phyloP scores from a whole-genome alignment of 2,113 vertebrate genomes.

The Mormoops blainvillei region DNA sequence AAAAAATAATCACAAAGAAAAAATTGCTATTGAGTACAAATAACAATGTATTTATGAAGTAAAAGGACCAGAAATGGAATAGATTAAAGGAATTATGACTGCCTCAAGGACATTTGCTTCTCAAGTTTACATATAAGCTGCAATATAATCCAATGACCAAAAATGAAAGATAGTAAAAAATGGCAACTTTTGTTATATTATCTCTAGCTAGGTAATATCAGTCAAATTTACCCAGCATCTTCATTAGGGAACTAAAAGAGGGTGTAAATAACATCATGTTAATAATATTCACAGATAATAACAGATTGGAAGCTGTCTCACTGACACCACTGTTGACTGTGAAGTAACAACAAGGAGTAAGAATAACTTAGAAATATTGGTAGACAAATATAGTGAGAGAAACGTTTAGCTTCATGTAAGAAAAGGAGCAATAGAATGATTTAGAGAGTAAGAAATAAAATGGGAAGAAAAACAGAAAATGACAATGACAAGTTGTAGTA shows the following conservation, averaged over 20 bases:
- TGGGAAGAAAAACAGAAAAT: not conserved
- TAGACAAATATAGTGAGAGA: not conserved
- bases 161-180: not conserved
- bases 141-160: not conserved
- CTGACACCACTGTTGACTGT: not conserved
- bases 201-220: not conserved
- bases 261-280: not conserved
- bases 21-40: not conserved
- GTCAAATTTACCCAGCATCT: not conserved
- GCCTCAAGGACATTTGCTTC: not conserved
- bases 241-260: slow-evolving; percentile 24
- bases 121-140: not conserved
- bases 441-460: not conserved
- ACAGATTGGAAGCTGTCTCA: slow-evolving; percentile 27
- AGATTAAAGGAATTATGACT: not conserved
- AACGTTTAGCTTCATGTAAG: not conserved
- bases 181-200: not conserved
- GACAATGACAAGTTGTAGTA: not conserved
- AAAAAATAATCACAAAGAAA: not conserved
- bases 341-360: slow-evolving; percentile 9
- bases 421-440: not conserved
- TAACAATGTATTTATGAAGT: not conserved
- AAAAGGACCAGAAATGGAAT: not conserved
- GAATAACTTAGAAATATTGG: not conserved
- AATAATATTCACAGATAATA: slow-evolving; percentile 31